These are phyloP conservation scores for Mystacides longicornis DNA, from an alignment of 2,888 invertebrate genomes.

Conservation along the genomic window DNA sequence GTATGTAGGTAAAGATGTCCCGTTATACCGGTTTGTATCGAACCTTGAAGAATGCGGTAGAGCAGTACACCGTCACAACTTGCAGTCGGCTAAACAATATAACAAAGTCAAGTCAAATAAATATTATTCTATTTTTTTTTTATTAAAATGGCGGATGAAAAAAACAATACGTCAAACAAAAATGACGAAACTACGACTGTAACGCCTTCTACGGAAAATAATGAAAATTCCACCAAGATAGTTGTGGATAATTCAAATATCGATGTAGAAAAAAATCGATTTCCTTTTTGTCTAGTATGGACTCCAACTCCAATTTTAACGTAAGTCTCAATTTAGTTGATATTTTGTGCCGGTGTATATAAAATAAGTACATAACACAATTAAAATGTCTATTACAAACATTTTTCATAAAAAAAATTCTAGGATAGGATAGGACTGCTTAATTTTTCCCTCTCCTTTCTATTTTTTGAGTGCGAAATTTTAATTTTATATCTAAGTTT, in stretches of 20 bases:
- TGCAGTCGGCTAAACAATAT: not conserved
- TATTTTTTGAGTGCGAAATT: too few species aligned
- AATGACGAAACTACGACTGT: not conserved
- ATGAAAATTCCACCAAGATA: not conserved
- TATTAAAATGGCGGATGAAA: not conserved
- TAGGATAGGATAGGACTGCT: too few species aligned
- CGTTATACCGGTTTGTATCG: not conserved
- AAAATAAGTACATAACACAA: not conserved
- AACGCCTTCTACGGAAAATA: not conserved
- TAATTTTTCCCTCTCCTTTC: too few species aligned
- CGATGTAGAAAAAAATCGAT: slow-evolving; percentile 37
- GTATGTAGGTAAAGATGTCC: not conserved
- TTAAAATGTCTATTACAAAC: not conserved
- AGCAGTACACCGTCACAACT: not conserved
- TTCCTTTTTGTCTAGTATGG: slow-evolving; percentile 15
- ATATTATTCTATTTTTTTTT: not conserved
- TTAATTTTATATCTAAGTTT: not conserved
- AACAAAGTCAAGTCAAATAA: too few species aligned
- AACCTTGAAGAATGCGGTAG: not conserved
- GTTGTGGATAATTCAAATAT: slow-evolving; percentile 15
- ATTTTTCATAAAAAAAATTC: not conserved
- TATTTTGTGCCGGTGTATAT: not conserved
- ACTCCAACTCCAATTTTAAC: slow-evolving; percentile 14
- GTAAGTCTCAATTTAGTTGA: slow-evolving; percentile 5
- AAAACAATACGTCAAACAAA: not conserved